Conservation (phyloP, 2,113 vertebrate species). For the Pluvialis apricaria region DNA sequence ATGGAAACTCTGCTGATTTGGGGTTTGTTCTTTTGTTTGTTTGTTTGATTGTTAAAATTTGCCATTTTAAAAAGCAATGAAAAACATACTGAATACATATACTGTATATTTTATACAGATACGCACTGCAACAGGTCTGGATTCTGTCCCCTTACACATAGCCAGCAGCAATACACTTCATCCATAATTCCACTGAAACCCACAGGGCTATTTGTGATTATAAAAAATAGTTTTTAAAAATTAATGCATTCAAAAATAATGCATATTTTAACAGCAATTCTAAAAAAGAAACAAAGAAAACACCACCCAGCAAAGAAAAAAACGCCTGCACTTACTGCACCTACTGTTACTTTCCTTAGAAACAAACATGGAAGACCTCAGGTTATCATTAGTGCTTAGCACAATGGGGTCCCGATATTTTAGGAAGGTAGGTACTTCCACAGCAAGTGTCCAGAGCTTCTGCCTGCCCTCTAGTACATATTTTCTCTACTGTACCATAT, state of each 20-base stretch:
- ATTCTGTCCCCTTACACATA: background rate
- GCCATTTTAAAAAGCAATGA: background rate
- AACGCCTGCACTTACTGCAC: accelerated
- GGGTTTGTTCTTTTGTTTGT: background rate
- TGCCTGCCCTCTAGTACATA: background rate
- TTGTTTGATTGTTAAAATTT: background rate
- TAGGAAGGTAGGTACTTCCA: background rate
- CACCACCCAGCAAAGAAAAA: background rate
- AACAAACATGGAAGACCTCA: background rate
- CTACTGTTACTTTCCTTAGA: background rate
- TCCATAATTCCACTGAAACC: background rate
- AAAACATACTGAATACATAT: background rate
- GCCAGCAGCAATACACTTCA: background rate
- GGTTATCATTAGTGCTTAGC: background rate
- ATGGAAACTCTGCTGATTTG: background rate
- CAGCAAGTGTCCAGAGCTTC: background rate
- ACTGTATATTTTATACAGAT: background rate
- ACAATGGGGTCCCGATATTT: background rate
- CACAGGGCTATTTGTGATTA: background rate
- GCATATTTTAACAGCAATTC: background rate
- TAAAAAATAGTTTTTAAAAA: background rate
- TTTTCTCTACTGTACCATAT: background rate
- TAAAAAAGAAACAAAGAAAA: background rate
- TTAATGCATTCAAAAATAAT: background rate
- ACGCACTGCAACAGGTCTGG: background rate